Base-by-base conservation (phyloP, 2,113 vertebrate species). In the Reinhardtius hippoglossoides region DNA sequence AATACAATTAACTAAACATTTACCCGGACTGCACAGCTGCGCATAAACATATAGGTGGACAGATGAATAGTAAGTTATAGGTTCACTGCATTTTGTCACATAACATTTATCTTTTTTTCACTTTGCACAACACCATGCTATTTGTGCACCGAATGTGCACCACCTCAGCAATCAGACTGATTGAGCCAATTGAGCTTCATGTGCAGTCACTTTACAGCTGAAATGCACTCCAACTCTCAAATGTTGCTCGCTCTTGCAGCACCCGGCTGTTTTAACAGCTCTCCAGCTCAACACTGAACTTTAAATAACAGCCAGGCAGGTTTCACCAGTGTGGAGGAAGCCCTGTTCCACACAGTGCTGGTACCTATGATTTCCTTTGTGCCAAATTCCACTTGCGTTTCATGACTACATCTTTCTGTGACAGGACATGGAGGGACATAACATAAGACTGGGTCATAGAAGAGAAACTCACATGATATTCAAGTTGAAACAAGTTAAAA, bases 211-310 rank as follows among this genome's bases (percentile, higher is more conserved):
- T 81, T 66, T 54, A 69, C 31, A 31, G 31, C 42, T 5, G 14
- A n/a, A 83, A 77, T 18, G 68, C 82, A 81, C 71, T 85, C 63
- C 54, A 88, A 64, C 74, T 67, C 48, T 80, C 66, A 58, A 60
- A 68, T 60, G 55, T 50, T 64, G 56, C 64, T 64, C 67, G 59
- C 55, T 78, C 26, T n/a, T 8, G 8, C 24, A 70, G 72, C 27
- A 63, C 68, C 16, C 61, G 55, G 52, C 74, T 67, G 67, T 76
- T 86, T 66, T 63, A 76, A 74, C 69, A 63, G 65, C 68, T 74
- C 70, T 81, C 67, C 50, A 63, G 23, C 26, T 72, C 46, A 77
- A 24, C 50, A 20, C 0, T 50, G 14, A 50, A 57, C 37, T 54
- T n/a, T 26, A 24, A 9, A 60, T 60, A 50, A 80, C 70, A 69